Evolutionary conservation across 2,888 invertebrate species (phyloP).

Genomic region (Drosophila quinaria): DNA sequence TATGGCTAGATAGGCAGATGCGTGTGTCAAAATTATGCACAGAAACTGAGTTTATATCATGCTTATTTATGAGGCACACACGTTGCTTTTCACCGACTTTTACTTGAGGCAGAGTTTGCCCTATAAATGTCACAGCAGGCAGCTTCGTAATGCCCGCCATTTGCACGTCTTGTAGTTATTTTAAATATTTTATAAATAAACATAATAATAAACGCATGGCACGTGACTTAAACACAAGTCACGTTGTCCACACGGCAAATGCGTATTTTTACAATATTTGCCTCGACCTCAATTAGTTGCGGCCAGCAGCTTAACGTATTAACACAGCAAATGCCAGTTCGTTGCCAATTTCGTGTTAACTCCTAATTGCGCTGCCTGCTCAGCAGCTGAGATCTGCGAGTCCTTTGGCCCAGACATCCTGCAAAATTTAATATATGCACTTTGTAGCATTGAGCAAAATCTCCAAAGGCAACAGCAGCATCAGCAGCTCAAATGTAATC

Average conservation of each 20-base stretch:
- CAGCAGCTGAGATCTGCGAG: conserved; percentile 5
- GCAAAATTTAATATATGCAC: conserved; percentile 45
- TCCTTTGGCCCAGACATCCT: background rate
- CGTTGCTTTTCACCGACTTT: background rate
- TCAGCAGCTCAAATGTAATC: conserved; percentile 58
- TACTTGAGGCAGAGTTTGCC: background rate
- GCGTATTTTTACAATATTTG: conserved; percentile 52
- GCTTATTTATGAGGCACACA: conserved; percentile 38
- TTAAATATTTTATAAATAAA: conserved; percentile 78
- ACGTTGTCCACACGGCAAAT: conserved; percentile 58
- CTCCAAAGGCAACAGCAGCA: conserved; percentile 21
- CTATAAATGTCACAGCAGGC: conserved; percentile 58
- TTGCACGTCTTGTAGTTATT: conserved; percentile 75
- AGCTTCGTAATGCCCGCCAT: conserved; percentile 46
- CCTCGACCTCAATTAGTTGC: conserved; percentile 48
- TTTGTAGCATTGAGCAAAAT: conserved; percentile 33
- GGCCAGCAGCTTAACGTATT: conserved; percentile 34
- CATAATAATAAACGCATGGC: conserved; percentile 63
- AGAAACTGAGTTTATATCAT: conserved; percentile 23
- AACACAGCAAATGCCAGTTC: conserved; percentile 18
- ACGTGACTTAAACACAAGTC: conserved; percentile 58
- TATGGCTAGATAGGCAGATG: conserved; percentile 15
- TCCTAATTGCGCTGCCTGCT: conserved; percentile 37
- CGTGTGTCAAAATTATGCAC: conserved; percentile 23
- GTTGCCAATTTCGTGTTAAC: conserved; percentile 30